Base-by-base conservation (phyloP, 92 coral and sea anemone species). In the Meandrina meandrites region DNA sequence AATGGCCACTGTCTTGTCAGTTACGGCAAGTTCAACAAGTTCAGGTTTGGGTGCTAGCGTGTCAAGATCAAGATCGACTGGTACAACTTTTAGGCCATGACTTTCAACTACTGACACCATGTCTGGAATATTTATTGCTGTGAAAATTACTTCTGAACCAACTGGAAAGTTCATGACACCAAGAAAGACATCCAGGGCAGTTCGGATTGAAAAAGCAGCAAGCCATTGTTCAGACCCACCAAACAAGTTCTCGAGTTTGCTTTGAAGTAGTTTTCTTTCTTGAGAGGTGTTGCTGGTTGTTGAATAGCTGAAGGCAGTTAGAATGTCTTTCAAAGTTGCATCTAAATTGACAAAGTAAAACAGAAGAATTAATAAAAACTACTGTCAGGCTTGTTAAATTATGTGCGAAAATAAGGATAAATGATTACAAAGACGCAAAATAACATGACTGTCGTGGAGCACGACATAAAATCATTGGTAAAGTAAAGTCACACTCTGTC, bases 61-160 rank as follows among this genome's bases (percentile, higher is more conserved):
- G 31, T 93, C 96, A 27, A 97, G 76, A 62, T 97, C 98, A 40
- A 97, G 83, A 57, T 97, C 99, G 28, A 97, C 99, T 53, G 99
- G 97, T 18, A 97, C 89, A 31, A 95, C 90, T 42, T 75, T 91
- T 6, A 97, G 50, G 1, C 96, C 96, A 90, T 95, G 98, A 32
- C 88, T 60, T 71, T 97, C 97, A 0, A 91, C 90, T 15, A 97
- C 94, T n/a, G 68, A 78, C 8, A 92, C 88, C 98, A 97, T 97
- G 78, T 95, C 96, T 60, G 99, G 99, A 54, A 97, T 97, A 80
- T 97, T 97, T 53, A 97, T 84, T 15, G 99, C 98, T 22, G 97
- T 97, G 81, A 92, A 90, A 72, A 97, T 91, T 66, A 97, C 87
- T 86, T 97, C 99, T 37, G 98, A 97, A 32, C 98, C 99, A 50